Conservation (phyloP, 1,140 invertebrate genomes). For the Harlomillsia oculata region DNA sequence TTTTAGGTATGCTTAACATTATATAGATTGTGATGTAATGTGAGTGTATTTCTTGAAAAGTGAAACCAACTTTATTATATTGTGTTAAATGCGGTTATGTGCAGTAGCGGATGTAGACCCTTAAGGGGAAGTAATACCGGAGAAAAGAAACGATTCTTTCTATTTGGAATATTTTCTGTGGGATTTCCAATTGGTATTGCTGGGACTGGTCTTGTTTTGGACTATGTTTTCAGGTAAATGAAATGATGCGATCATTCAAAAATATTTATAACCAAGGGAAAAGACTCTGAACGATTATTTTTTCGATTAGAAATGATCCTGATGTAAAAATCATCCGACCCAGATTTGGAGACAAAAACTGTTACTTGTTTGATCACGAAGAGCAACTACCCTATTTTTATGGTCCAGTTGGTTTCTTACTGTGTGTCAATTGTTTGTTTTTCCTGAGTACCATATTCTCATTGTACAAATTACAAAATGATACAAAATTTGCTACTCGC, state of each 20-base stretch:
- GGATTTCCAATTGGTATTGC: slow-evolving; percentile 26
- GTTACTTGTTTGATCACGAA: slow-evolving; percentile 39
- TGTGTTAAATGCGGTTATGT: neutral
- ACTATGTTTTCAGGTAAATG: slow-evolving; percentile 26
- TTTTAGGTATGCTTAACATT: too few species aligned
- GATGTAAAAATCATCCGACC: slow-evolving; percentile 17
- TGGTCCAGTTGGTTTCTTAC: slow-evolving; percentile 49
- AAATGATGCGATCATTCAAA: neutral
- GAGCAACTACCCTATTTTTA: slow-evolving; percentile 54
- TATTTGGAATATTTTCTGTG: slow-evolving; percentile 28
- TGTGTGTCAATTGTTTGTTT: slow-evolving; percentile 26
- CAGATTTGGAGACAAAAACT: slow-evolving; percentile 27
- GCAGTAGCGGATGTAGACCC: slow-evolving; percentile 28
- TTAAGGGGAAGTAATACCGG: slow-evolving; percentile 25
- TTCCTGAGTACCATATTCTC: slow-evolving; percentile 34
- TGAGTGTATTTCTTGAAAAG: neutral
- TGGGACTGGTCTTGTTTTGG: slow-evolving; percentile 23
- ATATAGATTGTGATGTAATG: neutral
- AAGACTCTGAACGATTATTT: too few species aligned
- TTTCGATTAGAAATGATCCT: slow-evolving; percentile 17
- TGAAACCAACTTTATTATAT: neutral
- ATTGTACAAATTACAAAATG: slow-evolving; percentile 31
- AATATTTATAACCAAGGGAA: too few species aligned
- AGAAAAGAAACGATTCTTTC: slow-evolving; percentile 29
- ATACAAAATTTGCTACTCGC: slow-evolving; percentile 31